Conservation (phyloP, 2,113 vertebrate species). For the Artemisiospiza belli region DNA sequence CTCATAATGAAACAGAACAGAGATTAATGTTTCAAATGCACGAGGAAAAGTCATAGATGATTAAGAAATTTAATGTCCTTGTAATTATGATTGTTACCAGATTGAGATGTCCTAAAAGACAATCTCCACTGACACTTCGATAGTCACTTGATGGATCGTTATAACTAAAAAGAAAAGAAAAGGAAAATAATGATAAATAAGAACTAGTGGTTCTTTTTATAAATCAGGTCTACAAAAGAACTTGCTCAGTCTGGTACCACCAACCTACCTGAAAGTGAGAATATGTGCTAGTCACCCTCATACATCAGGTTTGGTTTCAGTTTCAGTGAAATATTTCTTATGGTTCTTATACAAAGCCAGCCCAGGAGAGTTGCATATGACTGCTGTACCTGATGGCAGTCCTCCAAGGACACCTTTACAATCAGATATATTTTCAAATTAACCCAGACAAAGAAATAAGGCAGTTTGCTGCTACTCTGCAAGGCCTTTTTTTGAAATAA, state of each 20-base stretch:
- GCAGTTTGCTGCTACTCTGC: neutral
- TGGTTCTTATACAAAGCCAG: neutral
- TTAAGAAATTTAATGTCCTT: neutral
- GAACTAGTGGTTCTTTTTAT: neutral
- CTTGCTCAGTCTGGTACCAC: neutral
- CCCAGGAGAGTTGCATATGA: neutral
- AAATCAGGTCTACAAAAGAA: neutral
- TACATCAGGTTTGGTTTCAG: neutral
- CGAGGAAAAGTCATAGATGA: neutral
- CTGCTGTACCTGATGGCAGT: neutral
- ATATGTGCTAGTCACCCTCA: neutral
- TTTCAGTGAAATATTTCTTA: neutral
- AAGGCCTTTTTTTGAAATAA: neutral
- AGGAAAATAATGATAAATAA: neutral
- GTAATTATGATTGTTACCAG: neutral
- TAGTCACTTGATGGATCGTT: neutral
- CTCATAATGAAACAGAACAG: neutral
- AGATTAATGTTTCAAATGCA: neutral
- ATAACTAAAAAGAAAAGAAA: neutral
- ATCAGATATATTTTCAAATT: neutral
- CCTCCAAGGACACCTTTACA: neutral
- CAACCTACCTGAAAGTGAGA: neutral
- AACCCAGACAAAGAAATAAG: slow-evolving; percentile 11
- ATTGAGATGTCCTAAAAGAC: neutral
- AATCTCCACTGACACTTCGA: neutral